Evolutionary conservation across 2,113 vertebrate species (phyloP), one percentile per base, ranked within the genome.

Genomic region (Chinchilla lanigera): DNA sequence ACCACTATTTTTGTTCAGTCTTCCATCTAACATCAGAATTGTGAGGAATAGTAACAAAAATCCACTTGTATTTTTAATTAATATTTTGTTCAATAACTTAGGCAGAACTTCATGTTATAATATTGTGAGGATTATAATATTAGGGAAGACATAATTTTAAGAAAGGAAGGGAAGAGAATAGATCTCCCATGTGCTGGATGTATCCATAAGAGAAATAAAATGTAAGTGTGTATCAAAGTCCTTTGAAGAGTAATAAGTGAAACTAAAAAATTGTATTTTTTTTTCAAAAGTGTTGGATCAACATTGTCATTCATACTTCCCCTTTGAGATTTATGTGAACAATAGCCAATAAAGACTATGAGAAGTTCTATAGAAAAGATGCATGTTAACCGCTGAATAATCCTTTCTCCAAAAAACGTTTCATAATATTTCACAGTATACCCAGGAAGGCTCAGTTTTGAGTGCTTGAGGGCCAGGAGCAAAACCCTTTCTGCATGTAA

Each of bases 11-110:
- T 73, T 52, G 20, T 97, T 96, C 47, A 14, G 56, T 81, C 35
- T 93, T 52, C n/a, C 86, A 80, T 80, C 5, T 96, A 54, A 93
- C 58, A 44, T 84, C 41, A 78, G 26, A 94, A 95, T 94, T 19
- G 78, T 92, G 12, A 73, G 33, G 28, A 84, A 82, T 89, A 88
- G 11, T 90, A 86, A 9, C 26, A 94, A 86, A 83, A 81, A 35
- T 41, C 1, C 8, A 22, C 38, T 61, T 14, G 1, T 58, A 84
- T 96, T 87, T 94, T 87, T 82, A 28, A 94, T 94, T 86, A 19
- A 22, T 33, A 65, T 92, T 87, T 96, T 13, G 78, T 87, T n/a
- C 92, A 84, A 75, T 90, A 61, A 89, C 52, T 82, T 54, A 86
- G 33, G 13, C 11, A 83, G 33, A 80, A 17, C 1, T 24, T 44